These are phyloP conservation scores for Premnoplex brunnescens DNA, from an alignment of 2,797 vertebrate genomes.

Conservation along the genomic window DNA sequence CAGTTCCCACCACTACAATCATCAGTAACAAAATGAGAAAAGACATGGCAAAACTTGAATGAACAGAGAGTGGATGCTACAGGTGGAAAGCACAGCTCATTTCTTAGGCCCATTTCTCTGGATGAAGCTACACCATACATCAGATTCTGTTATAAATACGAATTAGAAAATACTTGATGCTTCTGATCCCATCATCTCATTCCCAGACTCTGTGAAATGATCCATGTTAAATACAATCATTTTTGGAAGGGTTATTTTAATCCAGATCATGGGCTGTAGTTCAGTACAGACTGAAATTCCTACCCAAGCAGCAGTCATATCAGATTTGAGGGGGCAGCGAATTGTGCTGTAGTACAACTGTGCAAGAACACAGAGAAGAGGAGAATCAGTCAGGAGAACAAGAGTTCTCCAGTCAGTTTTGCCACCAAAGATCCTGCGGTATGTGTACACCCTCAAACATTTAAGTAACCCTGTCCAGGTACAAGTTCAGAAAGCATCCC, in stretches of 20 bases:
- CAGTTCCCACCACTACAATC: background rate
- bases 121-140: background rate
- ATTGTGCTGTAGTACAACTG: background rate
- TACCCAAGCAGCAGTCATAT: background rate
- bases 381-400: background rate
- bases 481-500: background rate
- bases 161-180: background rate
- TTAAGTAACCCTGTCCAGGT: background rate
- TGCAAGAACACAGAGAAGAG: background rate
- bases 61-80: background rate
- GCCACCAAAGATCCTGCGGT: background rate
- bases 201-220: background rate
- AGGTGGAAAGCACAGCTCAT: background rate
- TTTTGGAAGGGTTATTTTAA: conserved; percentile 42
- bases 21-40: background rate
- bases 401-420: background rate
- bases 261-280: background rate
- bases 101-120: background rate
- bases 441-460: background rate
- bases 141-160: background rate
- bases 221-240: background rate
- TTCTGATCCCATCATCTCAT: background rate
- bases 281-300: background rate
- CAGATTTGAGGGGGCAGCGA: background rate
- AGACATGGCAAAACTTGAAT: background rate